These are phyloP conservation scores for Origma solitaria DNA, from an alignment of 2,113 vertebrate genomes.

Conservation along the genomic window DNA sequence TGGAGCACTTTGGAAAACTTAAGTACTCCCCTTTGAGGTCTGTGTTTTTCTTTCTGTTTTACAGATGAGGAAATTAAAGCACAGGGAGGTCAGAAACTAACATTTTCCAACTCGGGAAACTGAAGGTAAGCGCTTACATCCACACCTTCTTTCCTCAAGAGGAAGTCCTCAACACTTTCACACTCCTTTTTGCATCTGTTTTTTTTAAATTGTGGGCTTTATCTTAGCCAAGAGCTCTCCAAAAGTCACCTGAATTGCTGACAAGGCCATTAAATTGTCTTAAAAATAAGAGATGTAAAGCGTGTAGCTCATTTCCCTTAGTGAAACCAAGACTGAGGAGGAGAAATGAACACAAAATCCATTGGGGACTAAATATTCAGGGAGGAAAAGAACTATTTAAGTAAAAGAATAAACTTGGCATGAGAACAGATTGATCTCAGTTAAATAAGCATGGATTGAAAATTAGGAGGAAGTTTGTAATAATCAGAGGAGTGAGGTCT, in stretches of 20 bases:
- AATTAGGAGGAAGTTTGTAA: not conserved
- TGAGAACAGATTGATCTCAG: not conserved
- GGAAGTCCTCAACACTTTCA: not conserved
- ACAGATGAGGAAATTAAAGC: not conserved
- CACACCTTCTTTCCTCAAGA: not conserved
- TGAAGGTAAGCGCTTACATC: not conserved
- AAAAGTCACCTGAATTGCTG: not conserved
- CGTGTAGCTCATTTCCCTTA: not conserved
- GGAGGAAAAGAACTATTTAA: not conserved
- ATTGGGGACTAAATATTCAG: not conserved
- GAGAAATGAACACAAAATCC: not conserved
- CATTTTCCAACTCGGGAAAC: not conserved
- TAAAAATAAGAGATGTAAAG: not conserved
- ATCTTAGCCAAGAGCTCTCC: not conserved
- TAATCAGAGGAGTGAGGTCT: not conserved
- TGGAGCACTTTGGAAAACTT: not conserved
- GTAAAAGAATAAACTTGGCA: not conserved
- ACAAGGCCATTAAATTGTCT: not conserved
- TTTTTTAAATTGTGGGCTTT: not conserved
- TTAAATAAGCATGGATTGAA: not conserved
- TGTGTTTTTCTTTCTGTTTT: not conserved
- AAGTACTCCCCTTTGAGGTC: not conserved
- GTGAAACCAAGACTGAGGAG: not conserved
- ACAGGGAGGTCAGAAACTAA: not conserved
- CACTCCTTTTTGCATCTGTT: not conserved